Evolutionary conservation across 2,797 vertebrate species (phyloP).

Genomic region (Megalops cyprinoides): DNA sequence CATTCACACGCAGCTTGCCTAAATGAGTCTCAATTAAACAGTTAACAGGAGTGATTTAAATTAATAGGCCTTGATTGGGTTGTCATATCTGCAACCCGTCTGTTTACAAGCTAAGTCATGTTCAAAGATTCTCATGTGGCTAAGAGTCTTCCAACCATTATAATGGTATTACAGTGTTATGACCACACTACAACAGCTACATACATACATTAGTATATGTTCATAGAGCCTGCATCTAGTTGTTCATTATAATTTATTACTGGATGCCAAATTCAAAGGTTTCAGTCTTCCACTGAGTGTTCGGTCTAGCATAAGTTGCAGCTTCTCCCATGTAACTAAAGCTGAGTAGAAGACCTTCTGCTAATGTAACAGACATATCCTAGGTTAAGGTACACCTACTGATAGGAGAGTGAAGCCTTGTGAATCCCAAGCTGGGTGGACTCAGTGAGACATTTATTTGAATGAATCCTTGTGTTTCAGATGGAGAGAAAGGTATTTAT

Average conservation of each 20-base stretch:
- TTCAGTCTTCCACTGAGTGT: too few species aligned
- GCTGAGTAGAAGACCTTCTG: too few species aligned
- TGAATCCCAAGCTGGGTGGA: neutral
- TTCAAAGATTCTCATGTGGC: neutral
- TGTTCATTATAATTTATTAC: neutral
- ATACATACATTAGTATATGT: neutral
- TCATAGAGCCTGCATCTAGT: neutral
- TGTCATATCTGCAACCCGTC: neutral
- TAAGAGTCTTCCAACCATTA: neutral
- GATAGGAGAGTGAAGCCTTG: neutral
- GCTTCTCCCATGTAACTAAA: too few species aligned
- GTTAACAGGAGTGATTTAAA: neutral
- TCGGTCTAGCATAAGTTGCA: too few species aligned
- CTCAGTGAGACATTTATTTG: neutral
- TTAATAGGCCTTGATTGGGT: constrained; percentile 8
- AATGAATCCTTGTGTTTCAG: too few species aligned
- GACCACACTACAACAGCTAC: neutral
- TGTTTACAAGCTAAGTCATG: neutral
- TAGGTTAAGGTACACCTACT: too few species aligned
- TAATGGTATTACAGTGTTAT: too few species aligned
- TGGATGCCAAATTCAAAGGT: neutral
- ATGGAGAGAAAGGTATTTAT: too few species aligned
- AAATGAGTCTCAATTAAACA: neutral
- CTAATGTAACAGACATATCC: too few species aligned
- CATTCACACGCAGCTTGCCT: neutral